Evolutionary conservation across 2,888 invertebrate species (phyloP).

Genomic region (Metacarcinus magister): DNA sequence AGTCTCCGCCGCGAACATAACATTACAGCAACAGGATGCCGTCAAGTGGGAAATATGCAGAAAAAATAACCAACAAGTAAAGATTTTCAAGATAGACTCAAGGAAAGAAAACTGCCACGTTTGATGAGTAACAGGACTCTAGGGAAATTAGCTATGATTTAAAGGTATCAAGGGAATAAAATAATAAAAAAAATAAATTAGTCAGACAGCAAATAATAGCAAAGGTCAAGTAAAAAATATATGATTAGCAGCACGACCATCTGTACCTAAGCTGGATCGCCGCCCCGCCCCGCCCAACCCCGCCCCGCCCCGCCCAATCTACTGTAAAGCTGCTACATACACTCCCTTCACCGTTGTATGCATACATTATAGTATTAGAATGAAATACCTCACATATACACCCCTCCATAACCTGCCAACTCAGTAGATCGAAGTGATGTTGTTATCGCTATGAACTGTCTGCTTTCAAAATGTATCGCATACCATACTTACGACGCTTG

Average conservation of each 20-base stretch:
- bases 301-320: neutral
- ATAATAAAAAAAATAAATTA: neutral
- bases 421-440: neutral
- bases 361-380: neutral
- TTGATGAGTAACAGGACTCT: neutral
- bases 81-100: neutral
- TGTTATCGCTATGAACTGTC: neutral
- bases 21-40: neutral
- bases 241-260: neutral
- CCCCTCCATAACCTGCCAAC: neutral
- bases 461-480: neutral
- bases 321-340: neutral
- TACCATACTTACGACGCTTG: neutral
- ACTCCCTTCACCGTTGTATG: neutral
- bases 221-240: neutral
- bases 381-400: neutral
- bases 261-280: neutral
- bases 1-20: neutral
- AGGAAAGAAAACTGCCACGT: neutral
- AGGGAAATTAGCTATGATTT: neutral
- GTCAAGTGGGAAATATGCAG: neutral
- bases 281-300: neutral
- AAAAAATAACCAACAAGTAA: neutral
- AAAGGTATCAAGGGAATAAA: neutral
- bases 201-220: neutral